These are phyloP conservation scores for Heterotis niloticus DNA, from an alignment of 2,113 vertebrate genomes.

Conservation along the genomic window DNA sequence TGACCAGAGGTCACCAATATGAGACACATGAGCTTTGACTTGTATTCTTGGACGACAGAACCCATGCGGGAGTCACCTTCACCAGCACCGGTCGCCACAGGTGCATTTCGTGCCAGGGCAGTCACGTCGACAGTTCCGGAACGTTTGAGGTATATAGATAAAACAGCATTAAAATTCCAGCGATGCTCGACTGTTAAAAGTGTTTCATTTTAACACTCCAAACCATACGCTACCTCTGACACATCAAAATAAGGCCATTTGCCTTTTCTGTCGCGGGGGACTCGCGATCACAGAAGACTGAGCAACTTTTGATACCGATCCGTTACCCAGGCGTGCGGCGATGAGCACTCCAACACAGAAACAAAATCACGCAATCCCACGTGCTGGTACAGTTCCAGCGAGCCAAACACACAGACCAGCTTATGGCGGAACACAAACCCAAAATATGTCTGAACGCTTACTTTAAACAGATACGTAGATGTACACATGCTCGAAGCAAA, in stretches of 20 bases:
- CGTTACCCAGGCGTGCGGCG: not conserved
- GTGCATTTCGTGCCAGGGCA: slow-evolving; percentile 18
- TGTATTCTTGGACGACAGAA: too few species aligned
- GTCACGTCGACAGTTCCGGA: slow-evolving; percentile 17
- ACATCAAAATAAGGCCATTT: not conserved
- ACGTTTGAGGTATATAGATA: slow-evolving; percentile 26
- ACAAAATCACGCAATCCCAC: not conserved
- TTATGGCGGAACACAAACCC: not conserved
- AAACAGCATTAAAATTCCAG: slow-evolving; percentile 29
- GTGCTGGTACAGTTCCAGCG: not conserved
- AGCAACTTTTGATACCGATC: not conserved
- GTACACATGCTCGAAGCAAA: slow-evolving; percentile 27
- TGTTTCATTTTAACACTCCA: not conserved
- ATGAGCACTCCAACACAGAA: not conserved
- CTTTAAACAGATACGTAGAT: slow-evolving; percentile 30
- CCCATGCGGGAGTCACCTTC: too few species aligned
- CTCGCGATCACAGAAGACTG: not conserved
- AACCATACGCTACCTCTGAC: not conserved
- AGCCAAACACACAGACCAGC: not conserved
- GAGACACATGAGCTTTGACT: not conserved
- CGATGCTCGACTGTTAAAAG: not conserved
- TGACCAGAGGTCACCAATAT: not conserved
- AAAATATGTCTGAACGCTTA: slow-evolving; percentile 38
- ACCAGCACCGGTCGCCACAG: slow-evolving; percentile 6
- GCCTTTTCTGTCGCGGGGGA: not conserved